A percentile compares a stretch with the other conserved stretches of the same genome.
Conservation (phyloP, 1,140 invertebrate genomes). For the Ladona fulva region DNA sequence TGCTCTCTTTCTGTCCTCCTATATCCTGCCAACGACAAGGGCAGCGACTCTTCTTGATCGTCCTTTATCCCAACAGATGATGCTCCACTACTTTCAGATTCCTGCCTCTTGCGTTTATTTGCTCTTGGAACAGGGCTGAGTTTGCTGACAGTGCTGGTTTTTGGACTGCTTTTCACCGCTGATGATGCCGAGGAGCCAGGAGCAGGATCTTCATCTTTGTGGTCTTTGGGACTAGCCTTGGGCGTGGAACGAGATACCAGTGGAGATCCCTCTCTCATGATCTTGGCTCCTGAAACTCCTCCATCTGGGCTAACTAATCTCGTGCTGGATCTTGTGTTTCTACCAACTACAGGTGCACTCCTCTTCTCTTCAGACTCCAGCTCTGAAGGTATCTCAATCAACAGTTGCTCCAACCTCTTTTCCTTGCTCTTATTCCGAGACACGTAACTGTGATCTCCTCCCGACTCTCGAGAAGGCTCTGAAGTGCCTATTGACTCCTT, state of each 20-base stretch:
- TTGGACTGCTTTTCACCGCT: not conserved
- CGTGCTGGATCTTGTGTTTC: slow-evolving; percentile 28
- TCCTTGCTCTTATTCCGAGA: slow-evolving; percentile 33
- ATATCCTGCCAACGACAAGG: not conserved
- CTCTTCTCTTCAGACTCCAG: slow-evolving; percentile 22
- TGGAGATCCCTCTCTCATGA: not conserved
- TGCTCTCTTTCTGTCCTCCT: slow-evolving; percentile 16
- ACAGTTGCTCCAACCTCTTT: slow-evolving; percentile 56
- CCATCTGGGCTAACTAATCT: slow-evolving; percentile 22
- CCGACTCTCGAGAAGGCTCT: not conserved
- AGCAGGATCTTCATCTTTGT: not conserved
- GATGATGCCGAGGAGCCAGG: not conserved
- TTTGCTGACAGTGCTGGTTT: slow-evolving; percentile 33
- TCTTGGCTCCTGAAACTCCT: not conserved
- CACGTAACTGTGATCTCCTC: not conserved
- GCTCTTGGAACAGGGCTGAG: slow-evolving; percentile 34
- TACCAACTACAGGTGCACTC: slow-evolving; percentile 21
- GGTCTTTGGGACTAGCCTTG: slow-evolving; percentile 8
- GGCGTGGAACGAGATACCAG: slow-evolving; percentile 11
- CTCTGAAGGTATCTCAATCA: slow-evolving; percentile 66
- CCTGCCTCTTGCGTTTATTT: slow-evolving; percentile 60
- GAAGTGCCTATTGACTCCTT: not conserved
- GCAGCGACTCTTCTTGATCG: slow-evolving; percentile 20
- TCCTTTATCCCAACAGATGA: slow-evolving; percentile 28
- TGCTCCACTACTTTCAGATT: slow-evolving; percentile 56